These are phyloP conservation scores for Melieria omissa DNA, from an alignment of 2,888 invertebrate species.

Conservation along the genomic window DNA sequence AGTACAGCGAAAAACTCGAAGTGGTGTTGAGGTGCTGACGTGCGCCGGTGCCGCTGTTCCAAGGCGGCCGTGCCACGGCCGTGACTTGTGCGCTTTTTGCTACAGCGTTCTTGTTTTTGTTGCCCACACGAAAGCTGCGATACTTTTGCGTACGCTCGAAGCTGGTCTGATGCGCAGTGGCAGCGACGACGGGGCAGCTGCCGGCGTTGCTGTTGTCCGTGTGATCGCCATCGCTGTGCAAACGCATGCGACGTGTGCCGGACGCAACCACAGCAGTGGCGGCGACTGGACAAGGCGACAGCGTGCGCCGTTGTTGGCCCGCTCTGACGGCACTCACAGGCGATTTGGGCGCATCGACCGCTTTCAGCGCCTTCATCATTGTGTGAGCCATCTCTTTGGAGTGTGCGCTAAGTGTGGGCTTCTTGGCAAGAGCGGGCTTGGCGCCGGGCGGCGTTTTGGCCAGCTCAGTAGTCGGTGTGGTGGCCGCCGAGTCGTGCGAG, in stretches of 20 bases:
- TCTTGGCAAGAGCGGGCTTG: constrained; percentile 24
- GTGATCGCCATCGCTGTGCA: constrained; percentile 45
- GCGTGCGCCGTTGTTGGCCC: not conserved
- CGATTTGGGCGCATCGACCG: constrained; percentile 24
- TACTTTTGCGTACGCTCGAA: constrained; percentile 53
- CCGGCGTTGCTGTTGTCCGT: constrained; percentile 16
- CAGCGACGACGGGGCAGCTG: constrained; percentile 25
- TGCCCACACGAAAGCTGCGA: constrained; percentile 54
- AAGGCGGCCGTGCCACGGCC: constrained; percentile 51
- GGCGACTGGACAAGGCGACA: too few species aligned
- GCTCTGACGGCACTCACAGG: constrained; percentile 15
- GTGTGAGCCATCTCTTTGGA: not conserved
- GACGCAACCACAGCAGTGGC: constrained; percentile 9
- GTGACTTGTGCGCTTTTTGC: constrained; percentile 16
- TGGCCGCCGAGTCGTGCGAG: constrained; percentile 13
- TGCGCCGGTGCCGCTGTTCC: constrained; percentile 54
- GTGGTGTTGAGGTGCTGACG: constrained; percentile 8
- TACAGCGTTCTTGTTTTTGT: constrained; percentile 30
- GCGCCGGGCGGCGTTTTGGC: not conserved
- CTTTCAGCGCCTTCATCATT: constrained; percentile 25
- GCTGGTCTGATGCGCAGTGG: constrained; percentile 30
- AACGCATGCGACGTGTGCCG: constrained; percentile 37
- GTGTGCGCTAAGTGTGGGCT: constrained; percentile 19
- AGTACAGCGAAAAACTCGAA: not conserved
- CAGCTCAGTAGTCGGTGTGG: not conserved